These are phyloP conservation scores for Cryptocephalus moraei DNA, from an alignment of 2,888 invertebrate species.

Conservation along the genomic window DNA sequence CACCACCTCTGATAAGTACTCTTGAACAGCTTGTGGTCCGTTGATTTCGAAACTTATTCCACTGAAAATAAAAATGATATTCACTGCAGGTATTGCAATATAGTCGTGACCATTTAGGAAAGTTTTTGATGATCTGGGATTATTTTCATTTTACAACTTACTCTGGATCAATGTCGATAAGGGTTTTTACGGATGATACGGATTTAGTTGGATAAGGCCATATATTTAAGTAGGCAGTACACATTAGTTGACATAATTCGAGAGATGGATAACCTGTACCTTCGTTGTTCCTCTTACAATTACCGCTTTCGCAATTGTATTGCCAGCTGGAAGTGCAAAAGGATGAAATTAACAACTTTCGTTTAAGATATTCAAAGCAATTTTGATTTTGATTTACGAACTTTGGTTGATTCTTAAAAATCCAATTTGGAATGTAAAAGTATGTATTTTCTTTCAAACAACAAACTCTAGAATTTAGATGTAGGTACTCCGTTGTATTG, in stretches of 20 bases:
- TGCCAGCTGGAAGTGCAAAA: constrained; percentile 8
- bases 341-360: no score
- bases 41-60: constrained; percentile 31
- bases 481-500: no score
- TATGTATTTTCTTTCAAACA: no score
- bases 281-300: constrained; percentile 7
- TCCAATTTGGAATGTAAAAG: no score
- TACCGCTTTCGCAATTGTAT: constrained; percentile 11
- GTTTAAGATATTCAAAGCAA: no score
- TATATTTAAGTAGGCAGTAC: constrained; percentile 46
- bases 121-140: no score
- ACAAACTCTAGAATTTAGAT: no score
- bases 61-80: constrained; percentile 10
- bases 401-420: no score
- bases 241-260: constrained; percentile 55
- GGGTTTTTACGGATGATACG: constrained; percentile 23
- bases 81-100: not conserved
- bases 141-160: constrained; percentile 20
- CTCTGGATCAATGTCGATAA: constrained; percentile 48
- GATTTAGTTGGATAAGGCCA: constrained; percentile 57
- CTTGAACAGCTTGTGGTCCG: constrained; percentile 38
- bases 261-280: constrained; percentile 37
- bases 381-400: no score
- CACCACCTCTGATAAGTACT: constrained; percentile 46
- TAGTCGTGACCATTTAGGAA: not conserved